Base-by-base conservation (phyloP, 2,888 invertebrate species). In the Frankliniella fusca region DNA sequence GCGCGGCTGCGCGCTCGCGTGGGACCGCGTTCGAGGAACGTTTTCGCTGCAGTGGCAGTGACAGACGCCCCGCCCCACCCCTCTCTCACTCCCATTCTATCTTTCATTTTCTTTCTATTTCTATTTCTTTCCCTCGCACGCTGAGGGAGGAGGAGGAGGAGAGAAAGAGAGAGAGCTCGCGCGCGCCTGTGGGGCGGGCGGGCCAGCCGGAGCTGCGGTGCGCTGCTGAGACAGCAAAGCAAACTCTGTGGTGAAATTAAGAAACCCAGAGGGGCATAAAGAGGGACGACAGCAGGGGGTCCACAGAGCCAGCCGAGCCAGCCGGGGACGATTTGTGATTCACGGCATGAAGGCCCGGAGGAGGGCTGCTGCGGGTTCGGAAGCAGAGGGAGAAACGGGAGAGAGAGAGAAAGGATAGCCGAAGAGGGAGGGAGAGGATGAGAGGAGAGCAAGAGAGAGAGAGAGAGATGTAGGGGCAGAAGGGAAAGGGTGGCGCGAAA, bases 111-210 rank as follows among this genome's bases (percentile, higher is more conserved):
- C 38, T 49, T 48, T 48, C 38, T 81, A 23, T 38, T 80, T 65
- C 82, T 82, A 23, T 38, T 38, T 38, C 38, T 38, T 38, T 38
- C 5, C 38, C 38, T 38, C 38, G 2, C 38, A 7, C 61, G 61
- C 61, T 15, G 61, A 61, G 81, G 82, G 85, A 81, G 82, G 76
- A 82, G 81, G 48, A 81, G 82, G 20, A 81, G 83, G 61, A 61
- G 61, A 7, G 61, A 61, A 18, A 61, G 61, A 61, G 61, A 61
- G 61, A 15, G 61, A 15, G 61, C 0, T 0, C 0, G 61, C 0
- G 15, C 5, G 18, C 15, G 61, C 20, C 61, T 18, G 61, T n/a
- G 18, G 61, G 11, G 61, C 61, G 54, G 54, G 7, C 54, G 15
- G 15, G 61, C 61, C 61, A 61, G 11, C 10, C 61, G 61, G 20